Percentiles rank a stretch among this genome's conserved stretches.
phyloP scores from a whole-genome alignment of 2,113 vertebrate species.

The Syngnathoides biaculeatus region DNA sequence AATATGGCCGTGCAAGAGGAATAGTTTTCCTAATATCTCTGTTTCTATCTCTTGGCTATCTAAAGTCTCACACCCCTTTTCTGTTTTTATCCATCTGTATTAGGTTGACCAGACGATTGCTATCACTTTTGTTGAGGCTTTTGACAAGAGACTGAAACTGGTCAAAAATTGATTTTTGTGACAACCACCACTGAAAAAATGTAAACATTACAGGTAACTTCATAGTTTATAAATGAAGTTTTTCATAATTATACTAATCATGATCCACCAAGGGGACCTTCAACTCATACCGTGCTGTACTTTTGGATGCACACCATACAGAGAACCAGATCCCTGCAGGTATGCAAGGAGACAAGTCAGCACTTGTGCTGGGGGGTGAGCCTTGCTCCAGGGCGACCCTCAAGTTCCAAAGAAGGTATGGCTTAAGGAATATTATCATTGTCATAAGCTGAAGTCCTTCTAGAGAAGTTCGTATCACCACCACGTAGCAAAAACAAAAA shows the following conservation, averaged over 20 bases:
- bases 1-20: conserved; percentile 28
- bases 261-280: too few relatives aligned
- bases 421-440: too few relatives aligned
- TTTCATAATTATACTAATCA: conserved; percentile 4
- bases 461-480: too few relatives aligned
- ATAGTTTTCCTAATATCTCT: conserved; percentile 27
- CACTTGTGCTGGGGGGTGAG: too few relatives aligned
- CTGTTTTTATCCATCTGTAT: conserved; percentile 14
- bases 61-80: conserved; percentile 15
- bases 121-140: conserved; percentile 5
- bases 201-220: conserved; percentile 23
- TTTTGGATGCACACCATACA: too few relatives aligned
- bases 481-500: too few relatives aligned
- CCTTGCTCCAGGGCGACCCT: too few relatives aligned
- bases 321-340: too few relatives aligned
- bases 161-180: neutral
- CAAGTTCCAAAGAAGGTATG: too few relatives aligned
- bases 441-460: too few relatives aligned
- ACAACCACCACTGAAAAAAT: conserved; percentile 6
- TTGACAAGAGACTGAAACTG: conserved; percentile 3
- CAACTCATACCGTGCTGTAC: too few relatives aligned
- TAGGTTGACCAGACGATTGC: neutral
- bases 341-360: too few relatives aligned
- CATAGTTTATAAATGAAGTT: conserved; percentile 23
- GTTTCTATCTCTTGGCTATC: conserved; percentile 22